Evolutionary conservation across 2,888 invertebrate species (phyloP), one percentile per base, ranked within the genome.

Genomic region (Hemistola chrysoprasaria): DNA sequence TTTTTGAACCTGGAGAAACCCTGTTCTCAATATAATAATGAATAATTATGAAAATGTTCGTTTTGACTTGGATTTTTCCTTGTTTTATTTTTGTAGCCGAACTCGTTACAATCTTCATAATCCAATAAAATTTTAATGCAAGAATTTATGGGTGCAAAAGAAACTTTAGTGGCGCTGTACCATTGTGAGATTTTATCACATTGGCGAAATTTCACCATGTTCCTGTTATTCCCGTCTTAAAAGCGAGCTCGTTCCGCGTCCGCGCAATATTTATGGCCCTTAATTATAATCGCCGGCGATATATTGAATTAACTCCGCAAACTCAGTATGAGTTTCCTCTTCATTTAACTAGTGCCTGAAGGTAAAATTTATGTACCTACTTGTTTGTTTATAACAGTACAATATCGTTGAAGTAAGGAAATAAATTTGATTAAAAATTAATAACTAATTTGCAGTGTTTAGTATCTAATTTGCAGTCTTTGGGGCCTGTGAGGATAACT

Each of bases 181-280:
- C 16, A 16, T 37, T 29, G 36, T 24, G 37, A 41, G 34, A 41
- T 50, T 38, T 37, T 36, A 43, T 51, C 41, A 37, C 33, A 41
- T 41, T 45, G 40, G 38, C 42, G 40, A 71, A 71, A 73, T 69
- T 67, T 57, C 60, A 62, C 49, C 44, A 51, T 56, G 53, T 54
- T 56, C 53, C 49, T 60, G 60, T 47, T 56, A 50, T 56, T 62
- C 56, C 50, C 47, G 40, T 48, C 50, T 49, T 37, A 42, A 27
- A 46, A 46, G 37, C 56, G 43, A 58, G 59, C 63, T 59, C 55
- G 64, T 66, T 70, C 59, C 62, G 59, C 58, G 60, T 65, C 62
- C 58, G 58, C 62, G 62, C 62, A 67, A 65, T 64, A 77, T 78
- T 78, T 74, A 79, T 78, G 65, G 58, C 51, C 56, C 56, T 68